Evolutionary conservation across 2,113 vertebrate genomes (phyloP), one percentile per base, ranked within the genome.

Genomic region (Salminus brasiliensis): DNA sequence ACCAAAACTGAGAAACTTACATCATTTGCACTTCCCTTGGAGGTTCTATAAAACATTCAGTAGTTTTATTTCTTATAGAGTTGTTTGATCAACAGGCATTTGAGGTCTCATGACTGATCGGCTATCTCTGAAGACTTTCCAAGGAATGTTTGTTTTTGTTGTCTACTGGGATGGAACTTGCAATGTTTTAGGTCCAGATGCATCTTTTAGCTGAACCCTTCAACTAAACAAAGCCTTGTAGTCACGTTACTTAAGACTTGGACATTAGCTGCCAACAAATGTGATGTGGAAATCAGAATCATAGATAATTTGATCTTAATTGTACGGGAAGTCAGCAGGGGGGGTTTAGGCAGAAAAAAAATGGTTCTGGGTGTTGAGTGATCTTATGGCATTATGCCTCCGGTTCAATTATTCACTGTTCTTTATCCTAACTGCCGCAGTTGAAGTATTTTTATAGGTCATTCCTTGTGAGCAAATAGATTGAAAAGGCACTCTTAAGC

Each of bases 261-360:
- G 23, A 74, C 79, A 86, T 86, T 75, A 85, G 15, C 55, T 36
- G 23, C 76, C 39, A 30, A 30, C 45, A 85, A 84, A 84, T 82
- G 53, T 72, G 66, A n/a, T n/a, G 47, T 63, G 41, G 34, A 72
- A 77, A 55, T 81, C 41, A 73, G 81, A 87, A 85, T 85, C 73
- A 83, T 57, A 23, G 81, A 11, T 81, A 88, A 82, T 84, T 82
- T 57, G 49, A n/a, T 34, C 59, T 72, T 80, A 84, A 83, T 80
- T 74, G 15, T 57, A 66, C 21, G n/a, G 57, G n/a, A 34, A 34
- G 7, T 63, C 60, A 34, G 15, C 15, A 39, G 39, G 34, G 53
- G 52, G 41, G 12, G 15, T 72, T 55, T 25, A 57, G 55, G 41
- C 2, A 36, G 41, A 5, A 32, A 49, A 39, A 47, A 47, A 29